phyloP scores from a whole-genome alignment of 2,888 invertebrate species.

The Hydriomena furcata region DNA sequence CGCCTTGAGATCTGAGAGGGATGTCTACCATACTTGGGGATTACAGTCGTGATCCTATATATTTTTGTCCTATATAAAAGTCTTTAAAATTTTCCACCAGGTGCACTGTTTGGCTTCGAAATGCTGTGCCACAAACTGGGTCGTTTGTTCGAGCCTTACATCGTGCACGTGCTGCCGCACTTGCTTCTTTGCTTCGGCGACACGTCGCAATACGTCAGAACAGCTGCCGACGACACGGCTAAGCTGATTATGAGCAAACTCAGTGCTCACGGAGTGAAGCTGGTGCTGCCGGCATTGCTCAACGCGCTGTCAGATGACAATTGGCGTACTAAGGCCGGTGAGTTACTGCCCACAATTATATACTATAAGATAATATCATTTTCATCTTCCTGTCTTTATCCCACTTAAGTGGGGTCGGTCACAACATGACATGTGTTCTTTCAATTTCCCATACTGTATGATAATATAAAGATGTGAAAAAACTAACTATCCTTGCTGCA shows the following conservation, averaged over 20 bases:
- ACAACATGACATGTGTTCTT: no score
- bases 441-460: no score
- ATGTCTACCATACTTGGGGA: no score
- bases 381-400: no score
- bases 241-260: slow-evolving; percentile 97
- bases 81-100: slow-evolving; percentile 59
- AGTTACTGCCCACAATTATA: slow-evolving; percentile 23
- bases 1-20: no score
- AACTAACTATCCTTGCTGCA: no score
- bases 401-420: no score
- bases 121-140: slow-evolving; percentile 98
- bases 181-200: slow-evolving; percentile 98
- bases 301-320: slow-evolving; percentile 98
- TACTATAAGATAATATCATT: no score
- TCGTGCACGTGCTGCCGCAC: slow-evolving; percentile 98
- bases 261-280: slow-evolving; percentile 98
- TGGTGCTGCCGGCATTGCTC: slow-evolving; percentile 96
- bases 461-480: no score
- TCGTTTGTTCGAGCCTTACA: slow-evolving; percentile 98
- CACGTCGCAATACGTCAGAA: slow-evolving; percentile 96
- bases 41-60: no score
- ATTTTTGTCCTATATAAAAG: neutral
- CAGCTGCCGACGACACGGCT: slow-evolving; percentile 98
- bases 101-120: slow-evolving; percentile 98
- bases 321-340: slow-evolving; percentile 98